Evolutionary conservation across 2,113 vertebrate genomes (phyloP).

Genomic region (Albula goreensis): DNA sequence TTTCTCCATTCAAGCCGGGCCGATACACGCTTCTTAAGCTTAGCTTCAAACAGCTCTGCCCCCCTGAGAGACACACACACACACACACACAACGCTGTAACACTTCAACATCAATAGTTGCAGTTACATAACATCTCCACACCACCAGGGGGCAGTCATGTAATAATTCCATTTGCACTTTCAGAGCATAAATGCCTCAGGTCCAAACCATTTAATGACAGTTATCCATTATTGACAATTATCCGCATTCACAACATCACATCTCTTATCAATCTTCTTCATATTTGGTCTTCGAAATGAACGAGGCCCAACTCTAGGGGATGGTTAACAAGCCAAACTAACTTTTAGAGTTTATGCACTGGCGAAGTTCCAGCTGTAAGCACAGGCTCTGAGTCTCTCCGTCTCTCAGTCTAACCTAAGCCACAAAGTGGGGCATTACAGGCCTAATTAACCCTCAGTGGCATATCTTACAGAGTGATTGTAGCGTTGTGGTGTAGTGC

Average conservation of each 20-base stretch:
- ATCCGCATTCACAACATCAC: no score
- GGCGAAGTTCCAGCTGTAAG: not conserved
- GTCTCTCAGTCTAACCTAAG: not conserved
- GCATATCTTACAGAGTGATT: not conserved
- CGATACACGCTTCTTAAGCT: conserved; percentile 66
- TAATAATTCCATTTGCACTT: not conserved
- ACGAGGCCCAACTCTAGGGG: no score
- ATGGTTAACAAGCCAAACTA: no score
- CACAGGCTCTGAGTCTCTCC: not conserved
- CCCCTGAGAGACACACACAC: conserved; percentile 56
- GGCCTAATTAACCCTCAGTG: not conserved
- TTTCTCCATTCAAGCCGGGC: conserved; percentile 63
- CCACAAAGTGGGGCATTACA: not conserved
- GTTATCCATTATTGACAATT: no score
- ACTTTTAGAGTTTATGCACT: not conserved
- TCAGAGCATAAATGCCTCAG: no score
- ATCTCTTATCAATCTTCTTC: no score
- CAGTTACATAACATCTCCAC: not conserved
- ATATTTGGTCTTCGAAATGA: no score
- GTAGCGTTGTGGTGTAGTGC: no score
- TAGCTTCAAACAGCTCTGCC: conserved; percentile 72
- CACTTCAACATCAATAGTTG: not conserved
- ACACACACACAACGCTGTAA: no score
- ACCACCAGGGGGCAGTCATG: not conserved
- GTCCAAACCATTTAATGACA: no score